phyloP scores from a whole-genome alignment of 1,140 invertebrate species.

The Bombus superbus region DNA sequence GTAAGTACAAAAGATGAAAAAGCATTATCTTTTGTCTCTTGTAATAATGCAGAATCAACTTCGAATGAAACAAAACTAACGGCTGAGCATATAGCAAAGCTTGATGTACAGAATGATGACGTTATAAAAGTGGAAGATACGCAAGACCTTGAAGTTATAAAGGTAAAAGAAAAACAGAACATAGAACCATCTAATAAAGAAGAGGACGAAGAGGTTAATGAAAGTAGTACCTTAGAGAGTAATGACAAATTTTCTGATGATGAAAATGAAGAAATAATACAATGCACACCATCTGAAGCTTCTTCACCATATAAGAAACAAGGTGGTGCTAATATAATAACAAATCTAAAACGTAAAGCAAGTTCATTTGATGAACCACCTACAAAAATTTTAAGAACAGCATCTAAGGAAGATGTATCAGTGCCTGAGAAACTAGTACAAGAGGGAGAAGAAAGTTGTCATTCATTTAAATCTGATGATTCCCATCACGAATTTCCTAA shows the following conservation, averaged over 20 bases:
- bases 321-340: neutral
- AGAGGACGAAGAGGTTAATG: slow-evolving; percentile 8
- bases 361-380: slow-evolving; percentile 37
- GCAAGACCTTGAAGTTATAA: neutral
- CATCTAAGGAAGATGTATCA: slow-evolving; percentile 36
- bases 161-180: neutral
- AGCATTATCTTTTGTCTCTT: neutral
- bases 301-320: slow-evolving; percentile 52
- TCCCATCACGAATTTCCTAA: slow-evolving; percentile 26
- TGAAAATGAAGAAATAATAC: slow-evolving; percentile 72
- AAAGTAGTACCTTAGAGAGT: neutral
- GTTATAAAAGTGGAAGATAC: neutral
- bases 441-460: slow-evolving; percentile 38
- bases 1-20: neutral
- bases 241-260: slow-evolving; percentile 36
- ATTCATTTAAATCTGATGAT: slow-evolving; percentile 36
- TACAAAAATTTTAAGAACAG: slow-evolving; percentile 52
- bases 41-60: neutral
- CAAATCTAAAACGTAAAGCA: slow-evolving; percentile 68
- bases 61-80: neutral
- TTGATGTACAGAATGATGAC: slow-evolving; percentile 2
- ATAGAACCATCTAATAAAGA: neutral
- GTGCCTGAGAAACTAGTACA: slow-evolving; percentile 25
- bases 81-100: neutral
- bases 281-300: slow-evolving; percentile 68